Percentiles rank a stretch among this genome's conserved stretches.
phyloP scores from a whole-genome alignment of 1,140 invertebrate genomes.

The Drosophila funebris region DNA sequence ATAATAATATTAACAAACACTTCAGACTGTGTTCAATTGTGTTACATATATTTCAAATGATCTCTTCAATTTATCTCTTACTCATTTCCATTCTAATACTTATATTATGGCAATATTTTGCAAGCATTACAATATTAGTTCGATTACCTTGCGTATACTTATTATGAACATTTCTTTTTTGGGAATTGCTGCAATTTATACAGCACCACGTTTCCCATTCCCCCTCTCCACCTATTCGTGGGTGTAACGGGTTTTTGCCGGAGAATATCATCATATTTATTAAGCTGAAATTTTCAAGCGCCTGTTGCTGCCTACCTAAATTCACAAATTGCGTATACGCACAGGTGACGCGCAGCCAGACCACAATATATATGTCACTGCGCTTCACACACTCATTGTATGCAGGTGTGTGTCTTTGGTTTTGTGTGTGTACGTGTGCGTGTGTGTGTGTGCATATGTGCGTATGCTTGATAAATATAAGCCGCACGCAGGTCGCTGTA shows the following conservation, averaged over 20 bases:
- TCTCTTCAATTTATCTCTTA: no score
- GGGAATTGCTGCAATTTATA: no score
- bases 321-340: constrained; percentile 71
- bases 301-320: constrained; percentile 40
- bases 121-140: no score
- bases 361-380: constrained; percentile 41
- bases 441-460: background rate
- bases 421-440: background rate
- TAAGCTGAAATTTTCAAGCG: constrained; percentile 16
- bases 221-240: no score
- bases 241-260: background rate
- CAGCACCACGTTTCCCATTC: no score
- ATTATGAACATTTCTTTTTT: no score
- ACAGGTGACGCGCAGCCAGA: constrained; percentile 18
- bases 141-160: no score
- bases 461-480: constrained; percentile 51
- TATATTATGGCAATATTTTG: no score
- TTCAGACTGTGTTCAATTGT: no score
- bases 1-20: no score
- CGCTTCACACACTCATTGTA: constrained; percentile 8
- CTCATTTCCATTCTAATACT: no score
- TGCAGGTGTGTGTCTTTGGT: background rate
- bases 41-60: no score
- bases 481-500: constrained; percentile 33
- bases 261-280: constrained; percentile 12